These are phyloP conservation scores for Chlorops oryzae DNA, from an alignment of 1,140 invertebrate species.

Conservation along the genomic window DNA sequence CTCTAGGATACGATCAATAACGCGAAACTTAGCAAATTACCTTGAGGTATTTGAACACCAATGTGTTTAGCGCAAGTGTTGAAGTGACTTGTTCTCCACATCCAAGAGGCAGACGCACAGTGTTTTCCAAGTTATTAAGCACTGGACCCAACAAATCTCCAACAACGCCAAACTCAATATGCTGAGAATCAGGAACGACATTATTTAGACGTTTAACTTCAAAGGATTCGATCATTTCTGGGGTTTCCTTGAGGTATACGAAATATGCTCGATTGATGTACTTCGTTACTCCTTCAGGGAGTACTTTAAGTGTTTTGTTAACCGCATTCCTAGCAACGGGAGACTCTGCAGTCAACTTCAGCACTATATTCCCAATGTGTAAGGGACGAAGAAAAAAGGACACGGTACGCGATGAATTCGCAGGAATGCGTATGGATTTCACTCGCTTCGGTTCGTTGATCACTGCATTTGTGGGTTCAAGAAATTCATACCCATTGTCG, in stretches of 20 bases:
- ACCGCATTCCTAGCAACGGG: constrained; percentile 62
- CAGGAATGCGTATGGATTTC: constrained; percentile 59
- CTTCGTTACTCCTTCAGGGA: too few species aligned
- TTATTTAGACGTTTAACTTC: too few species aligned
- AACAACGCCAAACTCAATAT: constrained; percentile 65
- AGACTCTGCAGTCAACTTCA: constrained; percentile 69
- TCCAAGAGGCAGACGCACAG: constrained; percentile 75
- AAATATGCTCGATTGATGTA: too few species aligned
- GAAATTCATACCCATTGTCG: constrained; percentile 75
- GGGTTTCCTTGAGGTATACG: too few species aligned
- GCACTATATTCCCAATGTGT: constrained; percentile 64
- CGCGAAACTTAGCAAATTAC: constrained; percentile 20
- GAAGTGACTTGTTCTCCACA: constrained; percentile 92
- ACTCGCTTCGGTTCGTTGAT: constrained; percentile 52
- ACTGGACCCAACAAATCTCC: constrained; percentile 69
- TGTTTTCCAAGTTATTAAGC: constrained; percentile 64
- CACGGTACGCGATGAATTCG: constrained; percentile 64
- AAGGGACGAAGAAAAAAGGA: constrained; percentile 74
- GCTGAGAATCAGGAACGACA: too few species aligned
- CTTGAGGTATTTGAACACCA: constrained; percentile 66
- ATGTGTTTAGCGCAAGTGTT: constrained; percentile 83
- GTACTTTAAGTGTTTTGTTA: too few species aligned
- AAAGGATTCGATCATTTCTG: too few species aligned
- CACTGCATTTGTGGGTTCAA: constrained; percentile 52
- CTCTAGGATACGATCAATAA: neutral